phyloP scores from a whole-genome alignment of 2,888 invertebrate genomes.

The Furcula furcula region DNA sequence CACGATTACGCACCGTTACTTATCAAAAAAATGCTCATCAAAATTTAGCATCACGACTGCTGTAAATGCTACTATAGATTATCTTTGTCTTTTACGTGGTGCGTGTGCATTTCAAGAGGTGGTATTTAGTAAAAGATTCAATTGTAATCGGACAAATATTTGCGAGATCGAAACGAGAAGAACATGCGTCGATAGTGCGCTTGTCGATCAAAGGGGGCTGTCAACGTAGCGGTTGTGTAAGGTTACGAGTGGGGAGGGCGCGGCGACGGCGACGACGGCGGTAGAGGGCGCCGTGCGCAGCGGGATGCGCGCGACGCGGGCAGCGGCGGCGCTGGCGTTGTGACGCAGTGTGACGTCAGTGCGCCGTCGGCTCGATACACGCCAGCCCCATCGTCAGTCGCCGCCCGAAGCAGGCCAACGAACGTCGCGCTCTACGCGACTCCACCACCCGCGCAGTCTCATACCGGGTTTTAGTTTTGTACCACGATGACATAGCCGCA shows the following conservation, averaged over 20 bases:
- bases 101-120: neutral
- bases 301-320: constrained; percentile 61
- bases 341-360: constrained; percentile 88
- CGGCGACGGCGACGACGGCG: constrained; percentile 45
- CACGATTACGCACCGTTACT: constrained; percentile 29
- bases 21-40: constrained; percentile 41
- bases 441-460: constrained; percentile 70
- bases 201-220: constrained; percentile 60
- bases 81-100: no score
- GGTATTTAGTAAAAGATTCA: constrained; percentile 9
- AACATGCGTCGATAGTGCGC: constrained; percentile 40
- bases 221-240: constrained; percentile 70
- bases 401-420: constrained; percentile 78
- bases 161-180: constrained; percentile 25
- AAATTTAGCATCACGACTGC: constrained; percentile 36
- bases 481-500: constrained; percentile 79
- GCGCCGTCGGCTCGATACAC: constrained; percentile 85
- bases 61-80: constrained; percentile 26
- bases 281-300: constrained; percentile 54
- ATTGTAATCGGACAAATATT: constrained; percentile 17
- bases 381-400: constrained; percentile 82
- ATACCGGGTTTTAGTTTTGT: constrained; percentile 79
- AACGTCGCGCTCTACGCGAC: constrained; percentile 72
- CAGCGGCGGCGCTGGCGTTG: constrained; percentile 77
- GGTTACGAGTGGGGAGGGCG: constrained; percentile 67